These are phyloP conservation scores for Maniola jurtina DNA, from an alignment of 1,140 invertebrate species.

Conservation along the genomic window DNA sequence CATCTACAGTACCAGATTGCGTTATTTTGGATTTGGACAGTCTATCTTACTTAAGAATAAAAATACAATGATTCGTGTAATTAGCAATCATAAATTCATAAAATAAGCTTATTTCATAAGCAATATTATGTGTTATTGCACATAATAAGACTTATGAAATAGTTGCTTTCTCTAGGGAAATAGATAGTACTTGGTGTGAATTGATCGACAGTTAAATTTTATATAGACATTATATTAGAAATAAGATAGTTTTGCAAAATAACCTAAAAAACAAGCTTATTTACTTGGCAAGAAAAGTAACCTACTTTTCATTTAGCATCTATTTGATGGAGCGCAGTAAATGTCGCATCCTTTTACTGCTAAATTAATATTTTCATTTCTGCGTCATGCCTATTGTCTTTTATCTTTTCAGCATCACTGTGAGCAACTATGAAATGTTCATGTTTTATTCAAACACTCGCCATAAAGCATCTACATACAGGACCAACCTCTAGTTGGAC, in stretches of 20 bases:
- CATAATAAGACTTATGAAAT: no score
- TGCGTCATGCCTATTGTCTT: slow-evolving; percentile 5
- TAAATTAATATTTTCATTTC: slow-evolving; percentile 14
- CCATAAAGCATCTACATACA: not conserved
- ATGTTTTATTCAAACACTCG: slow-evolving; percentile 11
- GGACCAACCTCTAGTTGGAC: not conserved
- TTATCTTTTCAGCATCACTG: slow-evolving; percentile 9
- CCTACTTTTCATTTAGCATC: not conserved
- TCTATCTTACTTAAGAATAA: no score
- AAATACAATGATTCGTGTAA: no score
- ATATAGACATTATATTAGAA: no score
- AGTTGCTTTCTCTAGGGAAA: no score
- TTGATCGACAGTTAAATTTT: no score
- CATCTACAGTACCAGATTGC: no score
- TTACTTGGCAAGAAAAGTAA: not conserved
- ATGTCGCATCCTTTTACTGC: slow-evolving; percentile 13
- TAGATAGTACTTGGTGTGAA: no score
- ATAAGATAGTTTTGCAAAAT: not conserved
- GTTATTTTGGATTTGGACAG: no score
- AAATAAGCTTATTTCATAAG: no score
- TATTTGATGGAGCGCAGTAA: not conserved
- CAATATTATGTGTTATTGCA: no score
- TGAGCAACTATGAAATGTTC: slow-evolving; percentile 5
- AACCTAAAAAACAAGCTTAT: not conserved
- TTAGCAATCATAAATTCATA: no score